Base-by-base conservation (phyloP, 2,113 vertebrate species). In the Cisticola juncidis region DNA sequence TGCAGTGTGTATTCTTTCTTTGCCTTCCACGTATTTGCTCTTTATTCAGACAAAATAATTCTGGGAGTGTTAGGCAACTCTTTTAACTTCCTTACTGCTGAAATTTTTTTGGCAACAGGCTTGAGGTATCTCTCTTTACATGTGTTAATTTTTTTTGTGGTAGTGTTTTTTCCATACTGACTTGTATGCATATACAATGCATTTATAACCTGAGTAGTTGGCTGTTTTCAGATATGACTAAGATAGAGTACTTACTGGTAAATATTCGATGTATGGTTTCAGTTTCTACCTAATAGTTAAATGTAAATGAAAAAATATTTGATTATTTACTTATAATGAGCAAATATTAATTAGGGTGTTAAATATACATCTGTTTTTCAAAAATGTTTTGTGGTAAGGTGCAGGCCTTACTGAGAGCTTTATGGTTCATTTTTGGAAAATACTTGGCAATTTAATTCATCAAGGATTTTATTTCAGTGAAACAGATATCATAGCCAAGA, bases 391-490 rank as follows among this genome's bases (percentile, higher is more conserved):
- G 7, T 92, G 57, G 9, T 82, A 71, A 87, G 57, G 53, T 95
- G 54, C 54, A 79, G 91, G 66, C 51, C 33, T 89, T 70, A 69
- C 48, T 65, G 42, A 83, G 81, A 82, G 24, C 33, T 48, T 95
- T 91, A 61, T 14, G 47, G 56, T 36, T 86, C 4, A 6, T 50
- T 88, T 72, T 92, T 68, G 74, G 53, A 36, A 60, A 77, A 56
- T 91, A 86, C 29, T 85, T 91, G 61, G 26, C 47, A 80, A 36
- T 60, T 28, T 56, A 83, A 84, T 50, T 73, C 15, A 73, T 72
- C 76, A 44, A 14, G 7, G 60, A 18, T 68, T 97, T 92, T 96
- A 94, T 84, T 95, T 80, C n/a, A 61, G 31, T 82, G 38, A 70
- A 86, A 31, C 83, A 80, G 47, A 50, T 90, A 65, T 56, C 53